These are phyloP conservation scores for Microtus richardsoni DNA, from an alignment of 2,113 vertebrate genomes.

Conservation along the genomic window DNA sequence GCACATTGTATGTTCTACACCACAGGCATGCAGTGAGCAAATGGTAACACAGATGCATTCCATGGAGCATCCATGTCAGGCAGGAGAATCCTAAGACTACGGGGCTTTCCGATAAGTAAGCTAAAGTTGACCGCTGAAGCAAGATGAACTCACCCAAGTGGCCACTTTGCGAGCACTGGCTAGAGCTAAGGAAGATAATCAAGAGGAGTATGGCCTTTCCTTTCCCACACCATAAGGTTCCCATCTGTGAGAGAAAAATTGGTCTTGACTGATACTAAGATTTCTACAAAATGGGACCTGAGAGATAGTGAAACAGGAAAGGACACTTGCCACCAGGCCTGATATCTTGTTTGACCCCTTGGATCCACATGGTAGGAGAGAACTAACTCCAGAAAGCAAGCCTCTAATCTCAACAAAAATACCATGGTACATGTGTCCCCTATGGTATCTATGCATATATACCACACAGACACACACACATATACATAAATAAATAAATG, in stretches of 20 bases:
- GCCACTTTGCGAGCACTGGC: background rate
- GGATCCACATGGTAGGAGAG: background rate
- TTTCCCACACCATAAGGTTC: background rate
- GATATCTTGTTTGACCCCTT: background rate
- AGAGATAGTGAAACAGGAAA: too few species aligned
- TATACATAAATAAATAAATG: background rate
- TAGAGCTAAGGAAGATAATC: background rate
- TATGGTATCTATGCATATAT: background rate
- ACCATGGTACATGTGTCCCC: background rate
- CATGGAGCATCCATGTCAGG: too few species aligned
- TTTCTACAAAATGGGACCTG: background rate
- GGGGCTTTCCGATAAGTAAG: background rate
- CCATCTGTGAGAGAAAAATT: background rate
- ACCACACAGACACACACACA: background rate
- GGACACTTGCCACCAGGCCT: too few species aligned
- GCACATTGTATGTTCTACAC: background rate
- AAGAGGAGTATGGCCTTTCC: background rate
- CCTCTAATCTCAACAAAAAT: background rate
- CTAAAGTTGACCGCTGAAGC: background rate
- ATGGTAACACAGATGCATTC: background rate
- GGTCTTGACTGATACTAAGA: background rate
- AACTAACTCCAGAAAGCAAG: background rate
- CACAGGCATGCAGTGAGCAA: background rate
- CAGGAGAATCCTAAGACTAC: background rate
- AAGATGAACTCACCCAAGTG: too few species aligned